Base-by-base conservation (phyloP, 1,140 invertebrate species). In the Apis florea region DNA sequence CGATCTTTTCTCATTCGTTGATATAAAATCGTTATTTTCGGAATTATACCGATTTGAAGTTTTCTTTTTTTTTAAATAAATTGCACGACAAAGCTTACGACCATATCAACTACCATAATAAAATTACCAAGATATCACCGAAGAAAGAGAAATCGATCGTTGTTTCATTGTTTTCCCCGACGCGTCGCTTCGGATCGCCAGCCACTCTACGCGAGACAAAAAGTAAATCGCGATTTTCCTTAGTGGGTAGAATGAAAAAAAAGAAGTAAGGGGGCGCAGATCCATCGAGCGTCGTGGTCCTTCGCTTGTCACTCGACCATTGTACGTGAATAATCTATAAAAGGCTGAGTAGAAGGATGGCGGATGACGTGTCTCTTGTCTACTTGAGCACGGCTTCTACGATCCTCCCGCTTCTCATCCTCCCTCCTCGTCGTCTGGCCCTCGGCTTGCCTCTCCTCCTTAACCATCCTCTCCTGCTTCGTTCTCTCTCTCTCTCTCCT, bases 301-400 rank as follows among this genome's bases (percentile, higher is more conserved):
- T 81, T 82, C 86, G 92, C 90, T 92, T 91, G 90, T 92, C 90
- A 90, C 86, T 82, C 89, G 82, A 83, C 87, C 86, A 91, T 90
- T 91, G 89, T 93, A 92, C 91, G 91, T 92, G 92, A 93, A 93
- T 92, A 93, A 93, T 93, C 91, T 93, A 92, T 92, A 93, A 93
- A 93, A 93, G 90, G 90, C 90, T 91, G 90, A 92, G 90, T 89
- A 88, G 86, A 87, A 90, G 89, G 87, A 91, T 88, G 90, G 88
- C 83, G 88, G 90, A 90, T 90, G 91, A 92, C 92, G 90, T 91
- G 92, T 91, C 91, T 91, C 93, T 91, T 92, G 92, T 93, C 93
- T 93, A 93, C 93, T 93, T 93, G 92, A 93, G 92, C 92, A 93
- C 93, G 92, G 89, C 90, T 92, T 88, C 89, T 89, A 89, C 90